A percentile compares a stretch with the other conserved stretches of the same genome.
Conservation (phyloP, 1,140 invertebrate species). For the Anoplophora glabripennis region DNA sequence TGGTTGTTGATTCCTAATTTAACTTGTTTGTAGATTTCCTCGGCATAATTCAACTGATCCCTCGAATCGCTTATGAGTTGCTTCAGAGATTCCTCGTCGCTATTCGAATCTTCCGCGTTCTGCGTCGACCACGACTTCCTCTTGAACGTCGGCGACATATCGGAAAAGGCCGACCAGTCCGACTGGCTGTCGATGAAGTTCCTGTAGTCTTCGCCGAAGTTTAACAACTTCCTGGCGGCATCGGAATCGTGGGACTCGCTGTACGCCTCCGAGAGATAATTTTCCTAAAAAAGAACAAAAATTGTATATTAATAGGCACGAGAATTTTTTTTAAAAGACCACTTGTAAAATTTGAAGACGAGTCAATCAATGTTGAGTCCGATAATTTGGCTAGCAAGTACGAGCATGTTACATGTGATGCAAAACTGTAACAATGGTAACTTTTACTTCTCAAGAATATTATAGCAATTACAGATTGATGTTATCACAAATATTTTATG, state of each 20-base stretch:
- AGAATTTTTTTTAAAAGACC: too few species aligned
- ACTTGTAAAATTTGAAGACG: too few species aligned
- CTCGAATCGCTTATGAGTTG: conserved; percentile 41
- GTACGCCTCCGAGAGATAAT: conserved; percentile 87
- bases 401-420: too few species aligned
- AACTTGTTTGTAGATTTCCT: conserved; percentile 42
- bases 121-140: conserved; percentile 34
- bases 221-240: conserved; percentile 72
- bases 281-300: conserved; percentile 62
- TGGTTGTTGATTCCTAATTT: conserved; percentile 36
- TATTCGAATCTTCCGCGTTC: conserved; percentile 38
- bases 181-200: conserved; percentile 84
- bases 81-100: conserved; percentile 42
- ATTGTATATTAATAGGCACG: too few species aligned
- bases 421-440: too few species aligned
- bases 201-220: conserved; percentile 89
- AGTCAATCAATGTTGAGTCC: too few species aligned
- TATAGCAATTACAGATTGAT: too few species aligned
- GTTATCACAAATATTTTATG: too few species aligned
- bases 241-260: conserved; percentile 87
- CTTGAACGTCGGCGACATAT: conserved; percentile 54
- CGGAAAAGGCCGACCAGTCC: conserved; percentile 68
- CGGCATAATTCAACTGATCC: conserved; percentile 38
- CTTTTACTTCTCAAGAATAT: too few species aligned
- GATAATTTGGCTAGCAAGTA: too few species aligned